Evolutionary conservation across 2,888 invertebrate genomes (phyloP).

Genomic region (Formica aserva): DNA sequence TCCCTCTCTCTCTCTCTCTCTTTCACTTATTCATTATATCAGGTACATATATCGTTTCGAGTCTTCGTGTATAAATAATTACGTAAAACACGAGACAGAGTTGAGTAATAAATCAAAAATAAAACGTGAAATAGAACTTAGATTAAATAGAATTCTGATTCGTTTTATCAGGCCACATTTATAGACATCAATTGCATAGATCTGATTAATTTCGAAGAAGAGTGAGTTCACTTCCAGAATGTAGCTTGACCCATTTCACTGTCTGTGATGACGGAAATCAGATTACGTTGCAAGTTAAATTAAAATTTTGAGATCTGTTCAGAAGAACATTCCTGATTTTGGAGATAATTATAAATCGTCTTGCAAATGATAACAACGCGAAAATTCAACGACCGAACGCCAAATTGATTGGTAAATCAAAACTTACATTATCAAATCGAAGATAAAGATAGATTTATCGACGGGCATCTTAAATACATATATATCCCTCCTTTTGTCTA

Average conservation of each 20-base stretch:
- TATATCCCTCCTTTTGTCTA: not conserved
- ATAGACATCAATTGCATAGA: conserved; percentile 23
- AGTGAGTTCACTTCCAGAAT: conserved; percentile 18
- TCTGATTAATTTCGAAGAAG: conserved; percentile 34
- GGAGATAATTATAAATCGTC: conserved; percentile 43
- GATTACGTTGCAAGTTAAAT: conserved; percentile 44
- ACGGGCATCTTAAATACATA: not conserved
- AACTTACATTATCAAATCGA: conserved; percentile 9
- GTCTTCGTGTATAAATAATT: not conserved
- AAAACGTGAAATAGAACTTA: not conserved
- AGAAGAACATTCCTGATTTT: conserved; percentile 4
- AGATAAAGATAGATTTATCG: conserved; percentile 16
- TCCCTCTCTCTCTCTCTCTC: no score
- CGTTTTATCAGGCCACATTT: not conserved
- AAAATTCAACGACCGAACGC: not conserved
- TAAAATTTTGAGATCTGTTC: conserved; percentile 39
- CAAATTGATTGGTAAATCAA: not conserved
- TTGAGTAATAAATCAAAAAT: not conserved
- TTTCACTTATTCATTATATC: not conserved
- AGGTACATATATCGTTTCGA: not conserved
- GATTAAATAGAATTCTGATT: conserved; percentile 9
- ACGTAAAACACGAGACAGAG: not conserved
- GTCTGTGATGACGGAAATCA: conserved; percentile 36
- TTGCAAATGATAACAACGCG: conserved; percentile 10
- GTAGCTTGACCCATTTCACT: conserved; percentile 25